Percentiles rank a stretch among this genome's conserved stretches.
Evolutionary conservation across 2,888 invertebrate species (phyloP).

Genomic region (Mythimna pallens): DNA sequence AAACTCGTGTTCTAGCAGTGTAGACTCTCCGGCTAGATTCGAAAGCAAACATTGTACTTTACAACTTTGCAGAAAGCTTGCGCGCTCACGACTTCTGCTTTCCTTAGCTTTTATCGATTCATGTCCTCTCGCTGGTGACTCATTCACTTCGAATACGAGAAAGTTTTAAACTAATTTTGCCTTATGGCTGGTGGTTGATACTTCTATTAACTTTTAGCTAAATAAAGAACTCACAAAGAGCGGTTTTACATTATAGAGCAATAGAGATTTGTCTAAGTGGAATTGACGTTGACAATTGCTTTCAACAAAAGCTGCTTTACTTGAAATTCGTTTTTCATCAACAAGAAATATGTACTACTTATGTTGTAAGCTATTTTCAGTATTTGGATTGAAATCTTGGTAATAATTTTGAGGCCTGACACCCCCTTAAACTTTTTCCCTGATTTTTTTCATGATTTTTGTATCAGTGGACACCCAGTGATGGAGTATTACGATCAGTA

Average conservation of each 20-base stretch:
- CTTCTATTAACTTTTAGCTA: constrained; percentile 4
- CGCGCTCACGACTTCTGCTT: constrained; percentile 54
- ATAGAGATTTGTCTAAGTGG: neutral
- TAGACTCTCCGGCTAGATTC: constrained; percentile 20
- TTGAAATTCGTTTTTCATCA: neutral
- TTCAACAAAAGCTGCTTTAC: constrained; percentile 4
- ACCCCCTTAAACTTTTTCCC: neutral
- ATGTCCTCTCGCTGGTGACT: constrained; percentile 27
- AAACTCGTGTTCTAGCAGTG: constrained; percentile 23
- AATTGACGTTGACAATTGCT: neutral
- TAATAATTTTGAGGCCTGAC: neutral
- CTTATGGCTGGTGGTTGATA: constrained; percentile 7
- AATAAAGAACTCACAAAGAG: constrained; percentile 8
- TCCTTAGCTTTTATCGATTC: constrained; percentile 50
- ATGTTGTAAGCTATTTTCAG: neutral
- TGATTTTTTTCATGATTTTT: neutral
- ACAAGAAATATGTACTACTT: neutral
- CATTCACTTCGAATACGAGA: constrained; percentile 31
- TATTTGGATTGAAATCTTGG: neutral
- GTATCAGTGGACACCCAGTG: too few relatives aligned
- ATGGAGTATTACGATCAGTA: neutral
- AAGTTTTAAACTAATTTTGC: constrained; percentile 28
- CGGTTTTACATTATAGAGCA: neutral
- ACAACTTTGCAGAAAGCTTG: constrained; percentile 52
- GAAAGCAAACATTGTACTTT: constrained; percentile 48